Evolutionary conservation across 2,797 vertebrate species (phyloP).

Genomic region (Phyllotis vaccarum): DNA sequence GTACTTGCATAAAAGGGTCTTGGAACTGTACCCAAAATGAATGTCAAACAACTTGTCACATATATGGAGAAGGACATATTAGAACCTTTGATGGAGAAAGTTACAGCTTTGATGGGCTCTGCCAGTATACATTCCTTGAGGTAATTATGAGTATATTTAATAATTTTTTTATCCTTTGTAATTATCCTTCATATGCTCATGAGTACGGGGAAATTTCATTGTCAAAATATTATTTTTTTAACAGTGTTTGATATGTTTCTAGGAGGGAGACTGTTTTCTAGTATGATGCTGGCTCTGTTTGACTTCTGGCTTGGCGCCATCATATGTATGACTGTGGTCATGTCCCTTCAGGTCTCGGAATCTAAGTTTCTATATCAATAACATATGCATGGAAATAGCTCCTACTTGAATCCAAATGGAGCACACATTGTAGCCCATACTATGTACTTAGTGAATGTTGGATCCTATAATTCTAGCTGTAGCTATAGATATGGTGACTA

Average conservation of each 20-base stretch:
- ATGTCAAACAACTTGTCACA: conserved; percentile 90
- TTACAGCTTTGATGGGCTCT: conserved; percentile 91
- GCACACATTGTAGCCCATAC: not conserved
- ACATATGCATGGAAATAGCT: not conserved
- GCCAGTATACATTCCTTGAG: conserved; percentile 92
- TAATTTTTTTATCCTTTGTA: not conserved
- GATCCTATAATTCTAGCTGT: not conserved
- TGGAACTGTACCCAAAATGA: conserved; percentile 89
- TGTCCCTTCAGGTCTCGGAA: not conserved
- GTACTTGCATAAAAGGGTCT: conserved; percentile 88
- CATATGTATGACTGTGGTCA: not conserved
- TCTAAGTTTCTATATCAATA: not conserved
- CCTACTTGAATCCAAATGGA: not conserved
- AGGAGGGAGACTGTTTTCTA: not conserved
- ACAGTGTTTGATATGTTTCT: not conserved
- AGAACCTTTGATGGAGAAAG: conserved; percentile 92
- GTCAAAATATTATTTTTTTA: not conserved
- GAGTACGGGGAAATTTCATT: not conserved
- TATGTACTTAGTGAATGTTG: not conserved
- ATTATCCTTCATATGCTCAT: not conserved
- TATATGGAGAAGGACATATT: conserved; percentile 92
- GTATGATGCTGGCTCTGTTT: not conserved
- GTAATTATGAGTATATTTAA: conserved; percentile 83
- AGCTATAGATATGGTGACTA: not conserved
- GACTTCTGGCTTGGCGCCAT: not conserved